Evolutionary conservation across 2,888 invertebrate species (phyloP).

Genomic region (Dascillus cervinus): DNA sequence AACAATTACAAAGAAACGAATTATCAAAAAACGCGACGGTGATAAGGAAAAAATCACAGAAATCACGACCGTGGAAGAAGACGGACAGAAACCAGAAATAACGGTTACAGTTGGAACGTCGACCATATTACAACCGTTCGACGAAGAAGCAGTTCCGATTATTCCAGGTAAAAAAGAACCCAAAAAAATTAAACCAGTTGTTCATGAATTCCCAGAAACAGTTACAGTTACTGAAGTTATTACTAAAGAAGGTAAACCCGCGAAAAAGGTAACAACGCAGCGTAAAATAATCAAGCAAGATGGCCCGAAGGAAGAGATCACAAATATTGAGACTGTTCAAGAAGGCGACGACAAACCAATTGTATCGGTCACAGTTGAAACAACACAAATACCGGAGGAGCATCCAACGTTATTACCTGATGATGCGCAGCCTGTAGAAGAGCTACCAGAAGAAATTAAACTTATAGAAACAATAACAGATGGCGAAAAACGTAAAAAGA

Average conservation of each 20-base stretch:
- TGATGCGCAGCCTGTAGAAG: slow-evolving; percentile 30
- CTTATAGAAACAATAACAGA: slow-evolving; percentile 1
- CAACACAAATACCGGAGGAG: slow-evolving; percentile 30
- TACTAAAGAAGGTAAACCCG: slow-evolving; percentile 15
- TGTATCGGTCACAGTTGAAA: slow-evolving; percentile 18
- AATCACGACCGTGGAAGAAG: slow-evolving; percentile 35
- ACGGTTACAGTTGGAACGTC: slow-evolving; percentile 34
- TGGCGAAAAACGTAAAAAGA: slow-evolving; percentile 7
- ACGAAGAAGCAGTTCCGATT: slow-evolving; percentile 18
- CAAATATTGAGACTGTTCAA: slow-evolving; percentile 41
- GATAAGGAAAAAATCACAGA: slow-evolving; percentile 31
- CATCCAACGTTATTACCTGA: no score
- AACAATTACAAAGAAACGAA: slow-evolving; percentile 31
- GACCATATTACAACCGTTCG: slow-evolving; percentile 22
- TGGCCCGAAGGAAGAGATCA: slow-evolving; percentile 29
- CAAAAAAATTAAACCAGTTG: slow-evolving; percentile 14
- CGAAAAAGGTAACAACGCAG: slow-evolving; percentile 29
- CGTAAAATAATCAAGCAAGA: slow-evolving; percentile 33
- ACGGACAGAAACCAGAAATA: slow-evolving; percentile 34
- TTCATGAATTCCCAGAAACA: slow-evolving; percentile 22
- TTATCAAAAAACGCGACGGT: slow-evolving; percentile 24
- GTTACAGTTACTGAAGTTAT: slow-evolving; percentile 17
- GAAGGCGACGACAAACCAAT: slow-evolving; percentile 19
- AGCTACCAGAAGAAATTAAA: slow-evolving; percentile 18
- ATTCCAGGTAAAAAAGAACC: slow-evolving; percentile 9